phyloP scores from a whole-genome alignment of 1,140 invertebrate species.

The Rhopalosiphum padi region DNA sequence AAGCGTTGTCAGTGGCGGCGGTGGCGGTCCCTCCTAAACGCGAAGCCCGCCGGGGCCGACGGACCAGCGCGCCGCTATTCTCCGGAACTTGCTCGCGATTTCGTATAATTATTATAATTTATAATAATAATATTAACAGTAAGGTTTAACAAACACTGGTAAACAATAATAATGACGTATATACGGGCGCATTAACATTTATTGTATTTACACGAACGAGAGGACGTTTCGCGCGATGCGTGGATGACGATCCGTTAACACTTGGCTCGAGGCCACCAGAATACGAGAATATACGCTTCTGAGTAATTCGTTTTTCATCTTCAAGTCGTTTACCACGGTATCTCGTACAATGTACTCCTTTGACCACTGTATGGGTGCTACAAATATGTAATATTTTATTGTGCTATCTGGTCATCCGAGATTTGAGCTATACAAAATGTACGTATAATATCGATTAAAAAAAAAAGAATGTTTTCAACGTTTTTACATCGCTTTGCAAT shows the following conservation, averaged over 20 bases:
- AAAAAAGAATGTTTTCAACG: neutral
- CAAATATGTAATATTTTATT: neutral
- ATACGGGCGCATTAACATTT: neutral
- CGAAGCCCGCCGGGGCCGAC: neutral
- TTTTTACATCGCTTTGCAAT: neutral
- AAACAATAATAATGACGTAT: neutral
- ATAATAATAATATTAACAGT: no score
- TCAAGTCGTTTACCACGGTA: neutral
- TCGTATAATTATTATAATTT: neutral
- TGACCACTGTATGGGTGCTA: neutral
- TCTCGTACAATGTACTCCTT: neutral
- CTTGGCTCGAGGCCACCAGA: neutral
- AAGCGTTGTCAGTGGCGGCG: neutral
- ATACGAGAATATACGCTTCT: neutral
- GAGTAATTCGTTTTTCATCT: neutral
- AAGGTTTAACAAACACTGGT: neutral
- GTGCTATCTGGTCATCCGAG: neutral
- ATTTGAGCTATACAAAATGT: neutral
- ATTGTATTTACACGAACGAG: neutral
- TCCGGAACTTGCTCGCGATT: neutral
- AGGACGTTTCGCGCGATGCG: neutral
- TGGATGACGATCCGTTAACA: neutral
- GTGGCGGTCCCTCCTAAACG: slow-evolving; percentile 42
- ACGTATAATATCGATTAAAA: neutral
- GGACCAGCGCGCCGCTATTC: neutral